Conservation (phyloP, 2,797 vertebrate species). For the Hippopotamyrus pictus region DNA sequence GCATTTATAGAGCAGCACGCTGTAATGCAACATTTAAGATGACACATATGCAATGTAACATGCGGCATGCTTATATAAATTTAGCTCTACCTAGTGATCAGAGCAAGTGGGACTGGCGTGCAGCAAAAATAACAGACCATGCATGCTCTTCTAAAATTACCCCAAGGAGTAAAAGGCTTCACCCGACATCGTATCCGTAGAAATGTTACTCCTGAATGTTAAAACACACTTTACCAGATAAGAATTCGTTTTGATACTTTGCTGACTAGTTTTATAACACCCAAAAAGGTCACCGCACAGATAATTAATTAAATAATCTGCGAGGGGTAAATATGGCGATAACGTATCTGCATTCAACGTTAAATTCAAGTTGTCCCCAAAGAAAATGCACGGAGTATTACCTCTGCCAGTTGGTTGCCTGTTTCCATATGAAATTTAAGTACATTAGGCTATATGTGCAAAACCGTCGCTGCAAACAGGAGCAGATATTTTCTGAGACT, state of each 20-base stretch:
- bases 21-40: not conserved
- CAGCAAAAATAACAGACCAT: not conserved
- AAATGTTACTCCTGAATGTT: not conserved
- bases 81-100: not conserved
- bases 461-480: not conserved
- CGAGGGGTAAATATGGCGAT: not conserved
- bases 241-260: not conserved
- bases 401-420: not conserved
- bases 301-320: not conserved
- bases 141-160: not conserved
- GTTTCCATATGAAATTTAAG: not conserved
- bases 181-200: not conserved
- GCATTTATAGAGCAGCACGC: not conserved
- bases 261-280: not conserved
- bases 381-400: not conserved
- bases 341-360: not conserved
- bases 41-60: not conserved
- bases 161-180: constrained; percentile 6
- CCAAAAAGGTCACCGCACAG: not conserved
- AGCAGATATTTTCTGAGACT: not conserved
- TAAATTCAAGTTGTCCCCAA: not conserved
- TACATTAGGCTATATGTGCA: not conserved
- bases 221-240: not conserved
- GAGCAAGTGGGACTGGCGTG: not conserved
- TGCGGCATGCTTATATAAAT: not conserved